phyloP scores from a whole-genome alignment of 2,113 vertebrate species.

The Benitochromis conjunctus region DNA sequence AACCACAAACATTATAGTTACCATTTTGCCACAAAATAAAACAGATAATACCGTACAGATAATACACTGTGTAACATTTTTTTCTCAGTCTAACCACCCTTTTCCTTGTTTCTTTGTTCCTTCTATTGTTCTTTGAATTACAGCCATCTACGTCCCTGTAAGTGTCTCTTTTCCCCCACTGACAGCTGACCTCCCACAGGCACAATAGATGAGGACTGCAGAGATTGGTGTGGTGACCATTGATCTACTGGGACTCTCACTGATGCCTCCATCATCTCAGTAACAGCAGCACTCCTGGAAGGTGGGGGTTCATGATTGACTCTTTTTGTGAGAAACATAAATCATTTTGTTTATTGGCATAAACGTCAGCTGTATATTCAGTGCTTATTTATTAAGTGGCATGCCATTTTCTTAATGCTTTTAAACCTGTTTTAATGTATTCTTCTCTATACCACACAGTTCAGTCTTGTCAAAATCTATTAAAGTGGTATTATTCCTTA shows the following conservation, averaged over 20 bases:
- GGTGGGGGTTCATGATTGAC: not conserved
- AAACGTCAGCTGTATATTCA: not conserved
- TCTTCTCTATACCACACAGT: not conserved
- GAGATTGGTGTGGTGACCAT: slow-evolving; percentile 22
- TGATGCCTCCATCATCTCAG: not conserved
- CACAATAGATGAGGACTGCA: not conserved
- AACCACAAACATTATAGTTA: not conserved
- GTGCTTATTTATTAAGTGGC: not conserved
- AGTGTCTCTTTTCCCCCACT: not conserved
- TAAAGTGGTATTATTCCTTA: not conserved
- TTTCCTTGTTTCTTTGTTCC: not conserved
- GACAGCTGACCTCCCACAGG: not conserved
- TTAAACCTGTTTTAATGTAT: not conserved
- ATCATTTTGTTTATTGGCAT: not conserved
- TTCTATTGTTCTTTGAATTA: not conserved
- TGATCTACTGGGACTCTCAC: slow-evolving; percentile 1
- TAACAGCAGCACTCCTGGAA: not conserved
- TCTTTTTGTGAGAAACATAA: not conserved
- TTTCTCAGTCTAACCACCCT: not conserved
- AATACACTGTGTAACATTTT: not conserved
- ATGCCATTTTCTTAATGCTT: not conserved
- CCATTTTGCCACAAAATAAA: not conserved
- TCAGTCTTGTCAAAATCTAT: not conserved
- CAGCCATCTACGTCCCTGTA: not conserved
- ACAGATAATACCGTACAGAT: not conserved